A percentile compares a stretch with the other conserved stretches of the same genome.
Evolutionary conservation across 2,888 invertebrate species (phyloP).

Genomic region (Acanthococcus lagerstroemiae): DNA sequence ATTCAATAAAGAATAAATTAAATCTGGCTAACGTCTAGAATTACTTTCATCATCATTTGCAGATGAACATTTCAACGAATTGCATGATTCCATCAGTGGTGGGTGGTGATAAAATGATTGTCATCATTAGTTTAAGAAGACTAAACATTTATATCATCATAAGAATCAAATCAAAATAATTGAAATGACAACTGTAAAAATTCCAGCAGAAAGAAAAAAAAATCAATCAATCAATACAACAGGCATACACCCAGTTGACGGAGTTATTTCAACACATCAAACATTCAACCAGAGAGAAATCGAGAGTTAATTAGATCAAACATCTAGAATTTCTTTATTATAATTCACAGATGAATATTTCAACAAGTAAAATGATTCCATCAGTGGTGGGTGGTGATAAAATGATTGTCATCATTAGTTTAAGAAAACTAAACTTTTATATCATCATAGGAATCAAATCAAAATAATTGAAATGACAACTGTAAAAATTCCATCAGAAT

Average conservation of each 20-base stretch:
- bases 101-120: slow-evolving; percentile 20
- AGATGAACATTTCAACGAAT: background rate
- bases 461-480: background rate
- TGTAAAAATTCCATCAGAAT: background rate
- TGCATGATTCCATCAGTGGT: slow-evolving; percentile 9
- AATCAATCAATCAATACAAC: background rate
- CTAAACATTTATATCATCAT: background rate
- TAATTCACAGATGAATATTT: no score
- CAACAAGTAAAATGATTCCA: background rate
- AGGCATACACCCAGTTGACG: no score
- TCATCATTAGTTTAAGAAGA: background rate
- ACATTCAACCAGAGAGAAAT: no score
- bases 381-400: slow-evolving; percentile 30
- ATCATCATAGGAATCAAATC: no score
- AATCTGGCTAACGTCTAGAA: no score
- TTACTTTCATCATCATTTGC: no score
- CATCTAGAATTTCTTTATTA: no score
- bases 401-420: slow-evolving; percentile 11
- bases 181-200: background rate
- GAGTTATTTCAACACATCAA: no score
- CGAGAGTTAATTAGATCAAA: no score
- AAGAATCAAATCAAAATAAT: background rate
- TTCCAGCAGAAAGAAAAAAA: background rate
- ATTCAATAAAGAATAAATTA: no score
- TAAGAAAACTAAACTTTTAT: background rate